Evolutionary conservation across 2,797 vertebrate genomes (phyloP), one percentile per base, ranked within the genome.

Genomic region (Euthynnus affinis): DNA sequence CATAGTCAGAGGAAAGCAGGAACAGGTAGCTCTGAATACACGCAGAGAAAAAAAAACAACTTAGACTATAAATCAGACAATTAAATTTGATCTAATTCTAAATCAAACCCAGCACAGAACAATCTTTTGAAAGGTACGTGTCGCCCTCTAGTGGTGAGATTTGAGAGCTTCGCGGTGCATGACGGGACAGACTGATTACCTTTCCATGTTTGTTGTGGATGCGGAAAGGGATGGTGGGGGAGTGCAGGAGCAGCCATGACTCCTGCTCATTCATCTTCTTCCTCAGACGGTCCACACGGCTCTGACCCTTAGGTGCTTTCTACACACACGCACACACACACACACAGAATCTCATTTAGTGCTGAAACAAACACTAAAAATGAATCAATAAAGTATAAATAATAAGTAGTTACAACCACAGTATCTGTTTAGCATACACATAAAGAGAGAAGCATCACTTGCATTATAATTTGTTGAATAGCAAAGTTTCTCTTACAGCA

Each of bases 231-330:
- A 99, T 99, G 32, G 96, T 97, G 0, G 98, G 98, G 0, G 98
- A 99, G 90, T 97, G 96, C 52, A 98, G 95, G 8, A 99, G 97
- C 87, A 99, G 92, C 95, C 96, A 97, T 27, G 98, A 99, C 82
- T 99, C 98, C 0, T 99, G 98, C 73, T 99, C 98, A 52, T 98
- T 99, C 98, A 99, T 98, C 94, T 99, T 99, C 95, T 99, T 99
- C 92, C 98, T 98, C 72, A 99, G 95, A 56, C 98, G 97, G 64
- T 99, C 98, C 10, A 98, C 95, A 0, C 98, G 96, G 89, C 96
- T 99, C 93, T 98, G 98, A 25, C 96, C 96, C 85, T 99, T 99
- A 55, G 95, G 96, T 63, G 97, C 96, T 94, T 99, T 99, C 98
- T 99, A 71, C 20, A 85, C 27, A 69, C 59, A 78, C 37, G 59